Evolutionary conservation across 1,140 invertebrate genomes (phyloP).

Genomic region (Tetramorium parvispinum): DNA sequence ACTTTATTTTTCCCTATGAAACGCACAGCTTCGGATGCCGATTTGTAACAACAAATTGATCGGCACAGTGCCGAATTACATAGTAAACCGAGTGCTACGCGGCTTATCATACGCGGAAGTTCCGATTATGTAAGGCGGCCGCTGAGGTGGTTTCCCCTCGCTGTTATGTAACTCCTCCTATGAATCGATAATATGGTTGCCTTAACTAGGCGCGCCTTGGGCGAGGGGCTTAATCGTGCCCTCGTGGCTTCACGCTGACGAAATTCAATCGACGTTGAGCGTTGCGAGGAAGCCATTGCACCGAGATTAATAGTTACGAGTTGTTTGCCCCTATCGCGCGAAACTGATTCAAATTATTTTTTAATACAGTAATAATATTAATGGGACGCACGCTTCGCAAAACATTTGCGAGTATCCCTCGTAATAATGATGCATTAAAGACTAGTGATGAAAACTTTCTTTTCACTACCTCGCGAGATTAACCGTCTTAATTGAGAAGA

Average conservation of each 20-base stretch:
- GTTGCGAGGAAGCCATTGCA: conserved; percentile 8
- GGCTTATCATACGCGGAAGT: conserved; percentile 67
- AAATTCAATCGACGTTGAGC: conserved; percentile 26
- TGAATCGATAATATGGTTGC: conserved; percentile 72
- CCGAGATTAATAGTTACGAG: neutral
- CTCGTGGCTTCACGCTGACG: conserved; percentile 21
- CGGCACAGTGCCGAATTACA: conserved; percentile 61
- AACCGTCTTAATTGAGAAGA: conserved; percentile 21
- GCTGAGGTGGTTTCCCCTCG: conserved; percentile 47
- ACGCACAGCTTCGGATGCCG: neutral
- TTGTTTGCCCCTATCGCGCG: neutral
- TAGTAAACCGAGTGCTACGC: conserved; percentile 30
- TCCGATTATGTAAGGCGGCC: conserved; percentile 66
- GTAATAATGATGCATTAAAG: neutral
- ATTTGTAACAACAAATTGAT: conserved; percentile 70
- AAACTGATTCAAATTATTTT: neutral
- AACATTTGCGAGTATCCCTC: neutral
- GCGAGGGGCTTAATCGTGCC: conserved; percentile 41
- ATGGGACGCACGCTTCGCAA: neutral
- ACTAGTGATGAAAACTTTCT: neutral
- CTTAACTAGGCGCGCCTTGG: conserved; percentile 66
- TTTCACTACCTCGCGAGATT: conserved; percentile 1
- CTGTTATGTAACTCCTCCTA: conserved; percentile 67
- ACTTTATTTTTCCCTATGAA: neutral
- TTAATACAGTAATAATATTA: neutral